These are phyloP conservation scores for Blastobasis adustella DNA, from an alignment of 2,888 invertebrate genomes.

Conservation along the genomic window DNA sequence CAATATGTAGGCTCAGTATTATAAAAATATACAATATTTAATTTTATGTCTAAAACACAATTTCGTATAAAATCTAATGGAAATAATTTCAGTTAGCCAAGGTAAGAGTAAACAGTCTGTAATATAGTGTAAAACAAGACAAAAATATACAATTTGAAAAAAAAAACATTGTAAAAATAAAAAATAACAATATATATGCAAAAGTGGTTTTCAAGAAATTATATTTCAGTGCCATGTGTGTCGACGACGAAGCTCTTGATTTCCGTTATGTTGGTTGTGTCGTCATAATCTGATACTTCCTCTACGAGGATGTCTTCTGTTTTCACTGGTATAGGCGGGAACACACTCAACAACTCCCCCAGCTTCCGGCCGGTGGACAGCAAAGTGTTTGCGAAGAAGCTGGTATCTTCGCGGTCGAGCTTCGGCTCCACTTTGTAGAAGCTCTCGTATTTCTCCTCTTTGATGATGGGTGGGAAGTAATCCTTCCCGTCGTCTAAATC, in stretches of 20 bases:
- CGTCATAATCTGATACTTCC: conserved; percentile 58
- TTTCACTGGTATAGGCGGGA: conserved; percentile 55
- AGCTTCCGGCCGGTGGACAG: conserved; percentile 55
- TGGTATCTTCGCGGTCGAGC: conserved; percentile 31
- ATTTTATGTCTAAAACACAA: too few species aligned
- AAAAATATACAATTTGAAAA: conserved; percentile 38
- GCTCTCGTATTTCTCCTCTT: conserved; percentile 56
- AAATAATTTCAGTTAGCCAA: conserved; percentile 41
- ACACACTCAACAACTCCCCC: conserved; percentile 49
- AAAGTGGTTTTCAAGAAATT: conserved; percentile 15
- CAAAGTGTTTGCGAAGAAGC: conserved; percentile 45
- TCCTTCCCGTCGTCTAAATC: conserved; percentile 58
- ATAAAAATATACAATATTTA: neutral
- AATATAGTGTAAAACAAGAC: conserved; percentile 20
- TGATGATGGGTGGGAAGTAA: conserved; percentile 55
- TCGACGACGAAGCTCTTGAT: conserved; percentile 60
- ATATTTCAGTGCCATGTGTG: conserved; percentile 33
- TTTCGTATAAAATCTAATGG: conserved; percentile 23
- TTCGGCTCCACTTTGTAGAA: conserved; percentile 40
- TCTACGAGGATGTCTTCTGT: conserved; percentile 58
- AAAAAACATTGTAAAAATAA: conserved; percentile 29
- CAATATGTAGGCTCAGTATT: neutral
- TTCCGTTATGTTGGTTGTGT: conserved; percentile 49
- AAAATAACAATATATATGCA: conserved; percentile 24
- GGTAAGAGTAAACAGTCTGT: too few species aligned